Percentiles rank a stretch among this genome's conserved stretches.
Conservation (phyloP, 2,888 invertebrate species). For the Hirtodrosophila alboralis region DNA sequence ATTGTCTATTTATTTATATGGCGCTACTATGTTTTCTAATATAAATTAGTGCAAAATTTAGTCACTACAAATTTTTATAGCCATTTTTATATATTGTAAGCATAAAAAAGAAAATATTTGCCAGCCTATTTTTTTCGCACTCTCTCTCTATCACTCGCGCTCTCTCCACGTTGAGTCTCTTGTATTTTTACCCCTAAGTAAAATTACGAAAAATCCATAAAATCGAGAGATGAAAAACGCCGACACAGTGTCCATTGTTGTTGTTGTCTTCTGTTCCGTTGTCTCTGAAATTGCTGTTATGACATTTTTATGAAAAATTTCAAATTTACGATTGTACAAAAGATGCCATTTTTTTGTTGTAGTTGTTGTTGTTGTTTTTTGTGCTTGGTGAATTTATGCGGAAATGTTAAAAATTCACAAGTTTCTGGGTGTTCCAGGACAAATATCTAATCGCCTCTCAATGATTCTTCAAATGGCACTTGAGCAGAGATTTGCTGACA, state of each 20-base stretch:
- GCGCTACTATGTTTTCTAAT: constrained; percentile 33
- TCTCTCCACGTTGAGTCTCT: constrained; percentile 3
- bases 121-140: constrained; percentile 11
- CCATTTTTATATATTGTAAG: constrained; percentile 47
- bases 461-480: constrained; percentile 1
- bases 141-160: constrained; percentile 1
- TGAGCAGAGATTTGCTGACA: constrained; percentile 7
- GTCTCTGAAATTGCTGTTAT: constrained; percentile 77
- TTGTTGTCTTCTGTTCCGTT: constrained; percentile 37
- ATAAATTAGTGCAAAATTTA: constrained; percentile 66
- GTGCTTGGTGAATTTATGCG: constrained; percentile 44
- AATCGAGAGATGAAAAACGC: constrained; percentile 74
- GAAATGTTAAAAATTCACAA: constrained; percentile 53
- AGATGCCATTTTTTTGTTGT: constrained; percentile 54
- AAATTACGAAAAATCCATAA: constrained; percentile 71
- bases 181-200: constrained; percentile 22
- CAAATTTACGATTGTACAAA: constrained; percentile 77
- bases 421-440: constrained; percentile 10
- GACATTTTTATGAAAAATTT: constrained; percentile 81
- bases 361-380: constrained; percentile 17
- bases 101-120: constrained; percentile 50
- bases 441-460: constrained; percentile 1
- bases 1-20: constrained; percentile 5
- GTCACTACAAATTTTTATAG: constrained; percentile 54
- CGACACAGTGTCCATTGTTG: constrained; percentile 60